A percentile compares a stretch with the other conserved stretches of the same genome.
Evolutionary conservation across 2,888 invertebrate genomes (phyloP).

Genomic region (Rhagium mordax): DNA sequence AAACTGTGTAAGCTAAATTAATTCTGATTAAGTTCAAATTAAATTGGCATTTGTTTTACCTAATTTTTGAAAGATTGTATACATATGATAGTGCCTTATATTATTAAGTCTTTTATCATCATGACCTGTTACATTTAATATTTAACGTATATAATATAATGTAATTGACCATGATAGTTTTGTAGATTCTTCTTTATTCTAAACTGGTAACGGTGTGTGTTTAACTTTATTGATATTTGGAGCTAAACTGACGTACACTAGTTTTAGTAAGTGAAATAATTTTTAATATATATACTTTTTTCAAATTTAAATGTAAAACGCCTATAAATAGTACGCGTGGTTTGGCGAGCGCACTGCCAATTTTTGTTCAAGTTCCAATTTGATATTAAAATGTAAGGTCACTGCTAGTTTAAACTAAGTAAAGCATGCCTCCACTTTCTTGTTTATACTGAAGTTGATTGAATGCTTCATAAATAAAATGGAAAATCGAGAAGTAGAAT

Average conservation of each 20-base stretch:
- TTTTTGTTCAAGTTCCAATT: no score
- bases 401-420: background rate
- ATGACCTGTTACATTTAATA: background rate
- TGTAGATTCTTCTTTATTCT: constrained; percentile 13
- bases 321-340: no score
- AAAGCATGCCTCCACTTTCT: constrained; percentile 5
- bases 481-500: background rate
- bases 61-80: background rate
- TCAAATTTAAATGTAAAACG: no score
- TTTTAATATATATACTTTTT: no score
- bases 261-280: no score
- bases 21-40: background rate
- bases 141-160: background rate
- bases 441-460: background rate
- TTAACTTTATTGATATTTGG: background rate
- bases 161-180: background rate
- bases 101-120: background rate
- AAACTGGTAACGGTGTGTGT: background rate
- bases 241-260: background rate
- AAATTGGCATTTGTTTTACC: background rate
- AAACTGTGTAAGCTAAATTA: background rate
- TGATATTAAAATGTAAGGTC: background rate
- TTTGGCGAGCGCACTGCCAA: no score
- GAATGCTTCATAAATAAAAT: constrained; percentile 3
- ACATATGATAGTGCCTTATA: constrained; percentile 24